These are phyloP conservation scores for Triops cancriformis DNA, from an alignment of 1,140 invertebrate genomes.

Conservation along the genomic window DNA sequence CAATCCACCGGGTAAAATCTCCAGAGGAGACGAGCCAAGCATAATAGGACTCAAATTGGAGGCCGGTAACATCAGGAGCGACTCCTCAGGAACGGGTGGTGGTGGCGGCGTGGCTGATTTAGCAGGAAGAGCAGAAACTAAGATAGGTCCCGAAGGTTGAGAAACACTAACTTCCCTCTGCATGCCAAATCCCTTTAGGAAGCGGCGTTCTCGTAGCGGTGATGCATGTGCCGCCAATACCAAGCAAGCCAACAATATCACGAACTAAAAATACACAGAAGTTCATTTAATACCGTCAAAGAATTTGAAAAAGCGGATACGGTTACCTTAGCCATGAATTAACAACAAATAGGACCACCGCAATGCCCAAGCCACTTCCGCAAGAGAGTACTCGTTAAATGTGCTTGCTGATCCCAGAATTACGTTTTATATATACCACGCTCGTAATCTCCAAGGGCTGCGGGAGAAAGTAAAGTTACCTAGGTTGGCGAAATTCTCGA, in stretches of 20 bases:
- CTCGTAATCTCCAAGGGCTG: background rate
- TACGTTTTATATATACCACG: too few species aligned
- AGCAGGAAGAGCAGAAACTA: background rate
- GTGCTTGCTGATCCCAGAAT: too few species aligned
- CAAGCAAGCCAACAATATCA: background rate
- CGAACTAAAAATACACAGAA: background rate
- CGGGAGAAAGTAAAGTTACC: background rate
- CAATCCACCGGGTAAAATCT: background rate
- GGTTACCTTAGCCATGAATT: background rate
- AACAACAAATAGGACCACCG: background rate
- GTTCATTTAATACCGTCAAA: background rate
- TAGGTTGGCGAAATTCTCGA: background rate
- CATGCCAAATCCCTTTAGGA: background rate
- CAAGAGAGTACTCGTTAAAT: background rate
- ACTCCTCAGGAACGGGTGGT: slow-evolving; percentile 27
- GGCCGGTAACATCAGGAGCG: background rate
- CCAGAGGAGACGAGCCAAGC: background rate
- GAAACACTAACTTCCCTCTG: background rate
- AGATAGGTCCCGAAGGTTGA: background rate
- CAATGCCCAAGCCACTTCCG: background rate
- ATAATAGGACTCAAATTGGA: background rate
- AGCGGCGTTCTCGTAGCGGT: background rate
- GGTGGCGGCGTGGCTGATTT: slow-evolving; percentile 7
- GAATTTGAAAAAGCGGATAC: background rate
- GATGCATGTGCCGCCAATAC: background rate